phyloP scores from a whole-genome alignment of 2,797 vertebrate species.

The Sarcoramphus papa region DNA sequence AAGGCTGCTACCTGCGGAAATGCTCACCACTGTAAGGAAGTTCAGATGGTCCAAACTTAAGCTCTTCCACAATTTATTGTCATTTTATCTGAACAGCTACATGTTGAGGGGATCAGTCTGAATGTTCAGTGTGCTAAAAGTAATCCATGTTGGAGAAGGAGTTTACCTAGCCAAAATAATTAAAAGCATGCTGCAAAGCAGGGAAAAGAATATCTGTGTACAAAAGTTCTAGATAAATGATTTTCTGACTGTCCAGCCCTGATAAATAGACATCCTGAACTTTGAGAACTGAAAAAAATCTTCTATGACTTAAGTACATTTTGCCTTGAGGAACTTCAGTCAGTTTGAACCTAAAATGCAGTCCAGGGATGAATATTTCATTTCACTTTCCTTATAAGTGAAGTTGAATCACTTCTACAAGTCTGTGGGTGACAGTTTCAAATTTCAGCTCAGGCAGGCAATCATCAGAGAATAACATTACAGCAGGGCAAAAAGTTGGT shows the following conservation, averaged over 20 bases:
- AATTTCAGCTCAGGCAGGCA: constrained; percentile 75
- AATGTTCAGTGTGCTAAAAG: neutral
- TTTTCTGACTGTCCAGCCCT: constrained; percentile 35
- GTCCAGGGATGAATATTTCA: constrained; percentile 81
- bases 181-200: neutral
- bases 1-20: neutral
- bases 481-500: constrained; percentile 64
- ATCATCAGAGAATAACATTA: constrained; percentile 78
- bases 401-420: constrained; percentile 75
- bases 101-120: neutral
- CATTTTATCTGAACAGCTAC: neutral
- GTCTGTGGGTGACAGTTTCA: constrained; percentile 78
- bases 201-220: neutral
- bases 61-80: neutral
- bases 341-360: constrained; percentile 77
- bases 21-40: neutral
- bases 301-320: constrained; percentile 69
- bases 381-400: constrained; percentile 76
- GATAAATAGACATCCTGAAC: constrained; percentile 63
- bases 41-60: neutral
- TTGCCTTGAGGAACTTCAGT: constrained; percentile 77
- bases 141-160: neutral
- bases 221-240: constrained; percentile 23
- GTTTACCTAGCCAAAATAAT: neutral
- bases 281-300: constrained; percentile 67